Conservation (phyloP, 2,888 invertebrate genomes). For the Xestia c-nigrum region DNA sequence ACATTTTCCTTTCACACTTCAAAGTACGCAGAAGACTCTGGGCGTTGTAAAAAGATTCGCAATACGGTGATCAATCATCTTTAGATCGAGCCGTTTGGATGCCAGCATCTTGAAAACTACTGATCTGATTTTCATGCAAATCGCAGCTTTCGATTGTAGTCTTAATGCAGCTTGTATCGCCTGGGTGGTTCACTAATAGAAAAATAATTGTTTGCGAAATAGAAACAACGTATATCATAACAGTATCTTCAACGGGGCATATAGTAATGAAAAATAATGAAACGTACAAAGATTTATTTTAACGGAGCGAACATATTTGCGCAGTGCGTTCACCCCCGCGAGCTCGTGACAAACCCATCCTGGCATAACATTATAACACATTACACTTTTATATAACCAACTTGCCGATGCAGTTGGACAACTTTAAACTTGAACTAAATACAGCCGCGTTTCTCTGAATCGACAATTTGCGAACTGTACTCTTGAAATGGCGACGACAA, state of each 20-base stretch:
- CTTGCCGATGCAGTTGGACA: conserved; percentile 54
- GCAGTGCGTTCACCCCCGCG: conserved; percentile 82
- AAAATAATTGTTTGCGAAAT: conserved; percentile 22
- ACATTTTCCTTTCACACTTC: conserved; percentile 33
- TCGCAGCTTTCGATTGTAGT: conserved; percentile 9
- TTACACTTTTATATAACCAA: conserved; percentile 65
- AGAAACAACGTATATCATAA: conserved; percentile 33
- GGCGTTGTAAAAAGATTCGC: conserved; percentile 15
- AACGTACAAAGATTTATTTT: conserved; percentile 76
- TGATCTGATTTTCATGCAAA: conserved; percentile 20
- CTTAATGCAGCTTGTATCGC: conserved; percentile 1
- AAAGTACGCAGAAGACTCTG: background rate
- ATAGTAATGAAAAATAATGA: conserved; percentile 65
- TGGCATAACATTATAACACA: conserved; percentile 79
- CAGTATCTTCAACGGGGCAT: conserved; percentile 51
- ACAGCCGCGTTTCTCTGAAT: conserved; percentile 46
- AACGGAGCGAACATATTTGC: conserved; percentile 80
- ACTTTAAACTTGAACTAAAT: conserved; percentile 59
- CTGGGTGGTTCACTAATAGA: conserved; percentile 26
- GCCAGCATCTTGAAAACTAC: conserved; percentile 14
- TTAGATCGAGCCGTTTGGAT: background rate
- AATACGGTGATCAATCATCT: conserved; percentile 26
- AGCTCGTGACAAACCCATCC: conserved; percentile 85
- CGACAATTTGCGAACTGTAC: conserved; percentile 51
- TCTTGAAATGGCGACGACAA: conserved; percentile 53